phyloP scores from a whole-genome alignment of 2,113 vertebrate genomes.

The Petaurus breviceps region DNA sequence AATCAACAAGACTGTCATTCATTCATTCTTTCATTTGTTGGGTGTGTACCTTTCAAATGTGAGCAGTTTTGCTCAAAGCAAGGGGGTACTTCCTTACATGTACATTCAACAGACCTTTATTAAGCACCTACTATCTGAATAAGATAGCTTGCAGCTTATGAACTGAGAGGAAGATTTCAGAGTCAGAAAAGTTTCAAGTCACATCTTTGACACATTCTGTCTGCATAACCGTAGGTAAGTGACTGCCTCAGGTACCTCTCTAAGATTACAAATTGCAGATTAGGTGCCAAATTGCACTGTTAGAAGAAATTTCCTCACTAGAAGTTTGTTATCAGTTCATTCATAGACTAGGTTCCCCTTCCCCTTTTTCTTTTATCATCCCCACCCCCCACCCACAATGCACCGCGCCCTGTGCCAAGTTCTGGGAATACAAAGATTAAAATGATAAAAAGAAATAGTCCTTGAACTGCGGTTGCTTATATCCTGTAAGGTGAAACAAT shows the following conservation, averaged over 20 bases:
- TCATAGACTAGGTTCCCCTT: not conserved
- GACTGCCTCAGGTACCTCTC: not conserved
- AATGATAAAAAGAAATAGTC: not conserved
- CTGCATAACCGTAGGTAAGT: not conserved
- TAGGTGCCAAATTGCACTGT: not conserved
- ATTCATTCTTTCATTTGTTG: not conserved
- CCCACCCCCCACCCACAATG: not conserved
- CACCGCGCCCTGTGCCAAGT: not conserved
- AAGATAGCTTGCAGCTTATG: not conserved
- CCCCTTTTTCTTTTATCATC: not conserved
- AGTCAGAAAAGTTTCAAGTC: not conserved
- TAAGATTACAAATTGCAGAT: not conserved
- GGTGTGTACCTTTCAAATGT: not conserved
- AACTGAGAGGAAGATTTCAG: not conserved
- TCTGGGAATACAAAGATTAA: not conserved
- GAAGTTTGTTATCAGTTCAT: not conserved
- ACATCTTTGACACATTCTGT: not conserved
- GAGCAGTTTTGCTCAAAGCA: not conserved
- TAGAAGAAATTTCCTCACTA: not conserved
- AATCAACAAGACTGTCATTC: not conserved
- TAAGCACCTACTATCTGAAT: not conserved
- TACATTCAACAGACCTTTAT: not conserved
- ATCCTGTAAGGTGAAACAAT: not conserved
- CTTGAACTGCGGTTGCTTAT: not conserved
- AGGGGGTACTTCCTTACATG: not conserved